Conservation (phyloP, 2,113 vertebrate genomes). For the Oreotrochilus melanogaster region DNA sequence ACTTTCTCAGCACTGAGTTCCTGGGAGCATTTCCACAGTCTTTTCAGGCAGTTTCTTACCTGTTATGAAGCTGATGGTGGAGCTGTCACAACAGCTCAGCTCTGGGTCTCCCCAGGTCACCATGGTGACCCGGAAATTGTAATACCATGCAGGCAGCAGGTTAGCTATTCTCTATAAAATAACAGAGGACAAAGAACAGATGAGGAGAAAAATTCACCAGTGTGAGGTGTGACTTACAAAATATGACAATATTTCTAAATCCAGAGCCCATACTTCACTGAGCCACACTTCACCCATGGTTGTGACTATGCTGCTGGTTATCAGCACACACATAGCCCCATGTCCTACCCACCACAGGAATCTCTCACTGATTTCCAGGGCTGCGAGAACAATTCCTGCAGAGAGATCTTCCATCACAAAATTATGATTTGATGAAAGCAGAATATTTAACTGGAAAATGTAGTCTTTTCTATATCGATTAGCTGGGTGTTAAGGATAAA, state of each 20-base stretch:
- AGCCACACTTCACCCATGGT: neutral
- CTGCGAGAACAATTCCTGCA: fast-evolving
- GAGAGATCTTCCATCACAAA: neutral
- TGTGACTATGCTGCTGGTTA: neutral
- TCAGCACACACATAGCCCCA: fast-evolving
- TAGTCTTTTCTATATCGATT: neutral
- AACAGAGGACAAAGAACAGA: neutral
- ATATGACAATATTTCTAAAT: neutral
- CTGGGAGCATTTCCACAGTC: fast-evolving
- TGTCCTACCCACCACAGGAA: fast-evolving
- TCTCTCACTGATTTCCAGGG: neutral
- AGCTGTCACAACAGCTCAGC: conserved; percentile 91
- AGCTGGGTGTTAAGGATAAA: neutral
- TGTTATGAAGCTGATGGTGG: conserved; percentile 93
- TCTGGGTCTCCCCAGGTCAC: conserved; percentile 94
- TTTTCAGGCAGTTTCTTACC: conserved; percentile 71
- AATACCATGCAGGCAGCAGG: conserved; percentile 94
- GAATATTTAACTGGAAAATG: neutral
- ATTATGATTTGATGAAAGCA: neutral
- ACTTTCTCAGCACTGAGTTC: neutral
- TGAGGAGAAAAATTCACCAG: neutral
- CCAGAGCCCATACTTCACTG: neutral
- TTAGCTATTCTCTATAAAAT: conserved; percentile 86
- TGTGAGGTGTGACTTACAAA: neutral
- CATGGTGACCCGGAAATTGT: conserved; percentile 96